Evolutionary conservation across 2,888 invertebrate genomes (phyloP).

Genomic region (Callosobruchus maculatus): DNA sequence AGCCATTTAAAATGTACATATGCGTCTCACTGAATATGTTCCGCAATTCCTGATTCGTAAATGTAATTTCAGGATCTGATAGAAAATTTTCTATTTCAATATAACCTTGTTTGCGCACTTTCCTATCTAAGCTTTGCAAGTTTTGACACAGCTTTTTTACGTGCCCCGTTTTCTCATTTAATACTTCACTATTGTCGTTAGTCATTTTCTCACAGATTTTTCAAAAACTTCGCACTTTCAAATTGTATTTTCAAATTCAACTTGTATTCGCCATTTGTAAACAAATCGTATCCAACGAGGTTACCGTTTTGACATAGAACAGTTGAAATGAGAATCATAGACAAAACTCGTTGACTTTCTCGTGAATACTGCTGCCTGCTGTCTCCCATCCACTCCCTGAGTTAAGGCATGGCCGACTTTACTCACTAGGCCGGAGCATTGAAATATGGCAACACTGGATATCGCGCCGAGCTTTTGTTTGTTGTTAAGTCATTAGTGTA

Average conservation of each 20-base stretch:
- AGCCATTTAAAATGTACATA: slow-evolving; percentile 48
- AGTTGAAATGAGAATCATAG: neutral
- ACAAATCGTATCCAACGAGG: slow-evolving; percentile 18
- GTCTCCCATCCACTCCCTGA: too few species aligned
- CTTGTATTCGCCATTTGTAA: slow-evolving; percentile 34
- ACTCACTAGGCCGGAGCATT: too few species aligned
- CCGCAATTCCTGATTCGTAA: slow-evolving; percentile 44
- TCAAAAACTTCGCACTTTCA: neutral
- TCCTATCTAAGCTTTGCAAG: slow-evolving; percentile 61
- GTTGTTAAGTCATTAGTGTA: too few species aligned
- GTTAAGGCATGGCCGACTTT: too few species aligned
- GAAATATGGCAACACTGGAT: too few species aligned
- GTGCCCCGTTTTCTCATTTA: slow-evolving; percentile 12
- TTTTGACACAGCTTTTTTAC: slow-evolving; percentile 37
- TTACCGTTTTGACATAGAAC: neutral
- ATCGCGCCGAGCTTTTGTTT: too few species aligned
- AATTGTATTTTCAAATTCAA: slow-evolving; percentile 6
- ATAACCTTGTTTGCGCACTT: slow-evolving; percentile 55
- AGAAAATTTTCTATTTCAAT: slow-evolving; percentile 54
- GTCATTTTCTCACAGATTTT: slow-evolving; percentile 9
- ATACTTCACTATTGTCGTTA: neutral
- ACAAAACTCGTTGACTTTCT: too few species aligned
- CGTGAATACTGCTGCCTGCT: too few species aligned
- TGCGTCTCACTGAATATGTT: slow-evolving; percentile 48
- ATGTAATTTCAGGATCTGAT: slow-evolving; percentile 46